phyloP scores from a whole-genome alignment of 2,888 invertebrate genomes.

The Creontiades dilutus region DNA sequence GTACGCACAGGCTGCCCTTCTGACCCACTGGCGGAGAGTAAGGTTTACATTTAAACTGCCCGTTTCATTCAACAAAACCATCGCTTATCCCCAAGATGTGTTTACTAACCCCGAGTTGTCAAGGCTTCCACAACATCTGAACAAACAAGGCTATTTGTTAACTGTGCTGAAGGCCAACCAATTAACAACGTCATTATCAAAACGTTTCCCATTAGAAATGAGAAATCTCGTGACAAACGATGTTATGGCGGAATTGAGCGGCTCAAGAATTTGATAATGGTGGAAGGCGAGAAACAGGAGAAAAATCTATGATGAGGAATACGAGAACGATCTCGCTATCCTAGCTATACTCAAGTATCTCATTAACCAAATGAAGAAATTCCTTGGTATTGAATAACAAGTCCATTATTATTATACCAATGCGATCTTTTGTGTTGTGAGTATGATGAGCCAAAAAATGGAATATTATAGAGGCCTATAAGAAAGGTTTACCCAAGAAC shows the following conservation, averaged over 20 bases:
- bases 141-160: conserved; percentile 31
- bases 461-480: no score
- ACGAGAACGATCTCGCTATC: not conserved
- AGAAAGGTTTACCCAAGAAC: no score
- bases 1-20: not conserved
- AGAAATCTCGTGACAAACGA: not conserved
- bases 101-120: conserved; percentile 18
- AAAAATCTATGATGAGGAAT: not conserved
- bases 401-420: not conserved
- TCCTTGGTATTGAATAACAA: not conserved
- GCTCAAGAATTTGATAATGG: not conserved
- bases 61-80: conserved; percentile 24
- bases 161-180: not conserved
- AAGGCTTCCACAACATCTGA: conserved; percentile 30
- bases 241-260: not conserved
- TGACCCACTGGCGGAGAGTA: conserved; percentile 5
- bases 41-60: not conserved
- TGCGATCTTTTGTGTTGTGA: no score
- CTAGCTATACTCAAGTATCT: not conserved
- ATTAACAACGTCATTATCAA: conserved; percentile 21
- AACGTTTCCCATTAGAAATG: conserved; percentile 17
- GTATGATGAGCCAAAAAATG: no score
- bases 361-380: not conserved
- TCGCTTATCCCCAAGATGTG: not conserved
- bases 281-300: not conserved